A percentile compares a stretch with the other conserved stretches of the same genome.
Conservation (phyloP, 2,113 vertebrate species). For the Chaetura pelagica region DNA sequence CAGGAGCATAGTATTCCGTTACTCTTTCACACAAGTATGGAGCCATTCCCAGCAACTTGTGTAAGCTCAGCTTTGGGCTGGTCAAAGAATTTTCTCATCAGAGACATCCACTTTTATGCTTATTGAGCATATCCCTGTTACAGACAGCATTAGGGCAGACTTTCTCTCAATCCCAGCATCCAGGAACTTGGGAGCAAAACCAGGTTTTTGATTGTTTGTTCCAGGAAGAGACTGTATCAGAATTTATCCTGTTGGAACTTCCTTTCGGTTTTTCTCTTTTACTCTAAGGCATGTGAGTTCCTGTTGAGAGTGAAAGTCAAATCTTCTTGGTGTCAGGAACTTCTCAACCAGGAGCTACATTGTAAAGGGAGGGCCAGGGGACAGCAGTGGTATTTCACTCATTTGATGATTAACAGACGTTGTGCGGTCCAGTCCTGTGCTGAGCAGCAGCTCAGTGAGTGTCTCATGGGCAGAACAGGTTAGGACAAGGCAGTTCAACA, state of each 20-base stretch:
- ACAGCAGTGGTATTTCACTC: background rate
- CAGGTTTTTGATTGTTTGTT: background rate
- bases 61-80: background rate
- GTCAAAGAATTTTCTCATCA: background rate
- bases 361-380: background rate
- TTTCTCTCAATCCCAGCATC: background rate
- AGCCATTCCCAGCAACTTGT: background rate
- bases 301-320: background rate
- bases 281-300: background rate
- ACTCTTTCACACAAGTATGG: background rate
- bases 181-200: background rate
- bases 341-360: background rate
- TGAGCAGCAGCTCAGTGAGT: background rate
- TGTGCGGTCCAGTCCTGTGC: rapidly evolving
- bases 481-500: background rate
- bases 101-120: background rate
- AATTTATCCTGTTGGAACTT: background rate
- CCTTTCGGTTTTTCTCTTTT: background rate
- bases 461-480: background rate
- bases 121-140: background rate
- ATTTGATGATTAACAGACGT: background rate
- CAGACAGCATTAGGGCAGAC: rapidly evolving
- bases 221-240: background rate
- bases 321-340: background rate
- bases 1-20: background rate